A percentile compares a stretch with the other conserved stretches of the same genome.
phyloP scores from a whole-genome alignment of 2,113 vertebrate species.

The Anolis carolinensis region DNA sequence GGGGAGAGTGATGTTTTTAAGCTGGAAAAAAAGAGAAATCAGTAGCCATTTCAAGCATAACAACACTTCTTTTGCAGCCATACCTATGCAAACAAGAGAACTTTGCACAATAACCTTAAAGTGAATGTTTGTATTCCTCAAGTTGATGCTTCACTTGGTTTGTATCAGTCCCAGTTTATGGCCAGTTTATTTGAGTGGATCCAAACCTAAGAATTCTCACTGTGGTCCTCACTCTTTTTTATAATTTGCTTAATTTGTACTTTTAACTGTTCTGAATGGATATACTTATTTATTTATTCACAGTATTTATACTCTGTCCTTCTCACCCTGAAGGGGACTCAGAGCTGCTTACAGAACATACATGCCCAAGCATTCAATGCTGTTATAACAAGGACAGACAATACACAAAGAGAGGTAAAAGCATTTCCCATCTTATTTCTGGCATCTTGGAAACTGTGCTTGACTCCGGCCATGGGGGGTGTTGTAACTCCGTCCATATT shows the following conservation, averaged over 20 bases:
- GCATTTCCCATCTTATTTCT: no score
- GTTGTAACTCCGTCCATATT: no score
- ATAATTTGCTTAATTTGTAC: background rate
- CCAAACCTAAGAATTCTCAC: background rate
- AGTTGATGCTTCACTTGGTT: background rate
- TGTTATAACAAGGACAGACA: no score
- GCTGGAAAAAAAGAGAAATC: background rate
- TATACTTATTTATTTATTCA: background rate
- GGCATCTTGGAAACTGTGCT: no score
- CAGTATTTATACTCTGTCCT: no score
- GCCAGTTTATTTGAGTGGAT: background rate
- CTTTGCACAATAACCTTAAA: background rate
- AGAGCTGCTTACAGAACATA: no score
- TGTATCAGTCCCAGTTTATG: background rate
- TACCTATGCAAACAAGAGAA: background rate
- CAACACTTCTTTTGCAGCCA: background rate
- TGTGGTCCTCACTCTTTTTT: background rate
- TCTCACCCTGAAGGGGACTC: no score
- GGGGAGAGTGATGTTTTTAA: slow-evolving; percentile 28
- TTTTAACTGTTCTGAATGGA: background rate
- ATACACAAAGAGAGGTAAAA: no score
- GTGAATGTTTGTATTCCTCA: slow-evolving; percentile 3
- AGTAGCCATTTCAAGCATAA: background rate
- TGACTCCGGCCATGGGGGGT: no score
- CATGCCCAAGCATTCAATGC: no score